Evolutionary conservation across 2,888 invertebrate species (phyloP), one percentile per base, ranked within the genome.

Genomic region (Cenopis cana): DNA sequence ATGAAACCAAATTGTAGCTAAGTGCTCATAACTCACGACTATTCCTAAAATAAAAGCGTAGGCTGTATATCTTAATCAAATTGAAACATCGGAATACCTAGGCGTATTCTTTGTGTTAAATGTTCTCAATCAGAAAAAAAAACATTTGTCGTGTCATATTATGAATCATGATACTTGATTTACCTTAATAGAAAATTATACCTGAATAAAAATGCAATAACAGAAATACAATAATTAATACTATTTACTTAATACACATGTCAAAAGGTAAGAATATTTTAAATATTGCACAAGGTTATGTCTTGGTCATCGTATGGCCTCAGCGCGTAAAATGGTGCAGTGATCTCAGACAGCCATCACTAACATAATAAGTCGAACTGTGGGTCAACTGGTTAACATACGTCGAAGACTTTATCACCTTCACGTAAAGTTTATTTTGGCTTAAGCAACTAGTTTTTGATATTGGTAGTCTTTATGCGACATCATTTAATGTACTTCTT

Each of bases 241-340:
- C 41, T 41, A 14, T 41, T 41, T 41, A 41, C 14, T 12, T 41
- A 41, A 33, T 33, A 8, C 29, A 41, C 12, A 41, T 14, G 12
- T 41, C 14, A 41, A 8, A 46, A n/a, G 0, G 14, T 14, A 14
- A n/a, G 5, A 46, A 46, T 46, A 14, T 41, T 41, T 41, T 46
- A 66, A 20, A n/a, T 62, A 56, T 49, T 50, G 49, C 62, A 49
- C 38, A 38, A 64, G 62, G 69, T 38, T 50, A 57, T 56, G 12
- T 62, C 36, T 11, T 17, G 38, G 69, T 62, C 69, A 59, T 20
- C 50, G 20, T 36, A 20, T 14, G 62, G 56, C 69, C 62, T 56
- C 36, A 36, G 33, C 24, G 50, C 17, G n/a, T 50, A 9, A 57
- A 61, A 64, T 36, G 62, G 61, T 68, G 68, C 68, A 61, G 69